Conservation (phyloP, 1,140 invertebrate species). For the Halictus rubicundus region DNA sequence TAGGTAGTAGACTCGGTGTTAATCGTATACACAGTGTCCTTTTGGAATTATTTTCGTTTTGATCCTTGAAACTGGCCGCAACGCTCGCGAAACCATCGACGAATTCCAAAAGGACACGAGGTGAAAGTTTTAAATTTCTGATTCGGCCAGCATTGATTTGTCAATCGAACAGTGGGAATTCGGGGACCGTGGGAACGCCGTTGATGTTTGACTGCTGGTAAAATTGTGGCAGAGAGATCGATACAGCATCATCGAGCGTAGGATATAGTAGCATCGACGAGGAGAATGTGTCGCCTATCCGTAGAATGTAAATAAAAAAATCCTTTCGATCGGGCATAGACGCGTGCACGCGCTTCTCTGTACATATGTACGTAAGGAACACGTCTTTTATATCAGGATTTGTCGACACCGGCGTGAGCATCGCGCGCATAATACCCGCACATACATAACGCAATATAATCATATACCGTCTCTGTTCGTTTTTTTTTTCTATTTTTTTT, state of each 20-base stretch:
- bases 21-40: no score
- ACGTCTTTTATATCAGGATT: constrained; percentile 49
- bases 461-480: not conserved
- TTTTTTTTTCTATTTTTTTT: not conserved
- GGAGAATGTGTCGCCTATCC: not conserved
- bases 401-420: constrained; percentile 29
- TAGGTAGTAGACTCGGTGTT: no score
- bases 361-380: constrained; percentile 39
- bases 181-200: not conserved
- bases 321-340: constrained; percentile 7
- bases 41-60: no score
- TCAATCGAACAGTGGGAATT: no score
- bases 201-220: constrained; percentile 9
- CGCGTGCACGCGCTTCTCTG: constrained; percentile 2
- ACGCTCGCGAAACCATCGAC: no score
- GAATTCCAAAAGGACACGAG: no score
- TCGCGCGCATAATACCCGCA: constrained; percentile 7
- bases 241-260: constrained; percentile 7
- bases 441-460: constrained; percentile 8
- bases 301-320: constrained; percentile 39
- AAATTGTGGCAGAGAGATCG: not conserved
- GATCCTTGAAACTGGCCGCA: no score
- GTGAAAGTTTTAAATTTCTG: no score
- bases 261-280: not conserved
- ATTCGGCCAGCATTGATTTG: no score